These are phyloP conservation scores for Raja brachyura DNA, from an alignment of 2,113 vertebrate species.

Conservation along the genomic window DNA sequence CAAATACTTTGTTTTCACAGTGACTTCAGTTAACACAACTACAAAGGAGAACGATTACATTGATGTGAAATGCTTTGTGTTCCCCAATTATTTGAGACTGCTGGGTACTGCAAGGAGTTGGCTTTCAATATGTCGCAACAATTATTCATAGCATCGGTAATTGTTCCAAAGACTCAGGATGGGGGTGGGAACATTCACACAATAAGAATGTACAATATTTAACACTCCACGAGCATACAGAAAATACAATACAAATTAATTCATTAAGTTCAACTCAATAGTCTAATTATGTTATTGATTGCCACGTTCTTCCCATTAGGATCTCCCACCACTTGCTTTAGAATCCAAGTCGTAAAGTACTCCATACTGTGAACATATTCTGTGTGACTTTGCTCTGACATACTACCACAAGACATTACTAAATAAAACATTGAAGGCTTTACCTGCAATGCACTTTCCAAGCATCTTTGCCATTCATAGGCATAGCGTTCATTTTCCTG, in stretches of 20 bases:
- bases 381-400: not conserved
- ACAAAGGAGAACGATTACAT: not conserved
- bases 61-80: not conserved
- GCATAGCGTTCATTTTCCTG: conserved; percentile 95
- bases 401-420: not conserved
- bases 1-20: not conserved
- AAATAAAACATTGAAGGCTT: conserved; percentile 41
- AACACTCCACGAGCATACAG: not conserved
- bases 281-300: not conserved
- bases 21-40: not conserved
- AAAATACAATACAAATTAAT: not conserved
- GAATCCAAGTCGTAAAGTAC: not conserved
- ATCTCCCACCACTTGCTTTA: not conserved
- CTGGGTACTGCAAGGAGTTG: not conserved
- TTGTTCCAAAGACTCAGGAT: too few species aligned
- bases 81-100: not conserved
- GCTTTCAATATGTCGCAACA: not conserved
- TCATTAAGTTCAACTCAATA: not conserved
- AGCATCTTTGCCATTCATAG: conserved; percentile 91
- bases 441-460: conserved; percentile 87
- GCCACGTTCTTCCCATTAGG: not conserved
- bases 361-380: not conserved
- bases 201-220: not conserved
- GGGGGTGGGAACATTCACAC: not conserved
- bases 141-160: too few species aligned